phyloP scores from a whole-genome alignment of 2,888 invertebrate species.

The Pandemis heparana region DNA sequence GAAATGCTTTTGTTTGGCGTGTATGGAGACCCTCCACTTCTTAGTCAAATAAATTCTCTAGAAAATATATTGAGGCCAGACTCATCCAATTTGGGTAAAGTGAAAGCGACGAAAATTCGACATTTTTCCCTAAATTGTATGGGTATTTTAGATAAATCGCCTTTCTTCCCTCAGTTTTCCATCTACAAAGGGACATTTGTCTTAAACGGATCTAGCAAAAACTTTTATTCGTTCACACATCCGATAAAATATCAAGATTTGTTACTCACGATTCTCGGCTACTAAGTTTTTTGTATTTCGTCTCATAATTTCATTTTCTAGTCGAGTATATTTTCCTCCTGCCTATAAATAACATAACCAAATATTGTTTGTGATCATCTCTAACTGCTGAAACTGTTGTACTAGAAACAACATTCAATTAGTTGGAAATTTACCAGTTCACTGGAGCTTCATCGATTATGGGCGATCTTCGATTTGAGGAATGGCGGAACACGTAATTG shows the following conservation, averaged over 20 bases:
- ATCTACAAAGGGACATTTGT: conserved; percentile 80
- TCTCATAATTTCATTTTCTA: conserved; percentile 11
- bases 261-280: conserved; percentile 46
- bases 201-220: conserved; percentile 71
- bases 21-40: conserved; percentile 68
- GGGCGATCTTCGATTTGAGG: conserved; percentile 50
- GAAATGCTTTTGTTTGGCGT: conserved; percentile 75
- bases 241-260: conserved; percentile 59
- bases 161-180: conserved; percentile 74
- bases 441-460: conserved; percentile 45
- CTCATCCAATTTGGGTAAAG: conserved; percentile 82
- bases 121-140: conserved; percentile 78
- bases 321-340: not conserved
- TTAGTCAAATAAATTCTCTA: conserved; percentile 77
- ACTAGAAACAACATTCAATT: conserved; percentile 7
- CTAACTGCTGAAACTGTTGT: not conserved
- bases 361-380: not conserved
- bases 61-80: conserved; percentile 76
- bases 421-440: conserved; percentile 42
- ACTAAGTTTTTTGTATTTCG: conserved; percentile 22
- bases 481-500: conserved; percentile 58
- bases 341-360: not conserved
- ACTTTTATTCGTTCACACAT: conserved; percentile 65
- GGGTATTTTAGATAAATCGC: conserved; percentile 83
- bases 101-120: conserved; percentile 80